These are phyloP conservation scores for Xyrichtys novacula DNA, from an alignment of 2,797 vertebrate genomes.

Conservation along the genomic window DNA sequence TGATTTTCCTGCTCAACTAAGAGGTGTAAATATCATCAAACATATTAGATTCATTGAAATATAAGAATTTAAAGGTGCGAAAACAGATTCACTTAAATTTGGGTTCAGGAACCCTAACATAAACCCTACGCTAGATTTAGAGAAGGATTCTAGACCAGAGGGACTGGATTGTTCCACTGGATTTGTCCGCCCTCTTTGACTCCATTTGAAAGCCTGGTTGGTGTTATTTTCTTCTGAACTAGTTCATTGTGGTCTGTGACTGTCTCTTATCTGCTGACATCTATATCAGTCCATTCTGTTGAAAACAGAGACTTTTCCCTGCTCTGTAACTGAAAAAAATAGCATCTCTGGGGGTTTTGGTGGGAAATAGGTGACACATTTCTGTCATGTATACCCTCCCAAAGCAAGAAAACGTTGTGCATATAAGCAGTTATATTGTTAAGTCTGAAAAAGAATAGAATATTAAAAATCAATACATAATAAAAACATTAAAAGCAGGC, in stretches of 20 bases:
- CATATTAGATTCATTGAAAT: background rate
- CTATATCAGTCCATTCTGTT: slow-evolving; percentile 9
- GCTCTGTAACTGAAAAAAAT: slow-evolving; percentile 3
- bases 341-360: slow-evolving; percentile 6
- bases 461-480: no score
- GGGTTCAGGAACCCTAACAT: background rate
- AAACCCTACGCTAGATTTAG: background rate
- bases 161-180: background rate
- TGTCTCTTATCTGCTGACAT: slow-evolving; percentile 9
- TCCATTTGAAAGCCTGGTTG: background rate
- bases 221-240: background rate
- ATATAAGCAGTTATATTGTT: background rate
- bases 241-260: background rate
- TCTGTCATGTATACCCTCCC: background rate
- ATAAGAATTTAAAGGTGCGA: background rate
- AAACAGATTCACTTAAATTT: no score
- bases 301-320: slow-evolving; percentile 1
- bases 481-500: slow-evolving; percentile 5
- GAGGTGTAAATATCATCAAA: slow-evolving; percentile 1
- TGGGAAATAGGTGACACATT: slow-evolving; percentile 3
- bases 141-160: background rate
- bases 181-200: background rate
- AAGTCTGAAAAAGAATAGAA: no score
- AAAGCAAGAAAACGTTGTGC: background rate
- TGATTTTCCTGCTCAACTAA: background rate